Base-by-base conservation (phyloP, 2,888 invertebrate genomes). In the Pristionchus maxplancki region DNA sequence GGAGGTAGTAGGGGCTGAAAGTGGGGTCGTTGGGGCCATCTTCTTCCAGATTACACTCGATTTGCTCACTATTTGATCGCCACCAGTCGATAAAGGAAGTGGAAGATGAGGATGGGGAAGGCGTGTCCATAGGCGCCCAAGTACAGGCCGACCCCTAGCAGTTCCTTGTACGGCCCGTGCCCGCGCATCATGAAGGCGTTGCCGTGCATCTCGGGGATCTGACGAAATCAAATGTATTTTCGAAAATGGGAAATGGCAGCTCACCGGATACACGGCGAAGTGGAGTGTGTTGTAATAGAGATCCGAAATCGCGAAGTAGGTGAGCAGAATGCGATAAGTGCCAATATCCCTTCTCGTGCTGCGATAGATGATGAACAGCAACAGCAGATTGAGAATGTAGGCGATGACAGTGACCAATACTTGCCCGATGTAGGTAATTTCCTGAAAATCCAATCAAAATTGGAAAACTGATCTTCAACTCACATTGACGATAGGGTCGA, bases 101-200 rank as follows among this genome's bases (percentile, higher is more conserved):
- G 78, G 78, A 78, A 78, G 78, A 78, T 78, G 44, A 78, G 78
- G 20, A 78, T 78, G 44, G 78, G 78, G n/a, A 78, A 78, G 8
- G 44, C 78, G 44, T 78, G 78, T 9, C 78, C 78, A 48, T 78
- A 78, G 1, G 78, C 78, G 0, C 78, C 78, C 9, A 40, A 5
- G 15, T 78, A 78, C 44, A 78, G n/a, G 1, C n/a, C 78, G 17
- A 78, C 40, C 8, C 78, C 78, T 0, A 78, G 44, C 24, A n/a
- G n/a, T n/a, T 78, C 78, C 28, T 6, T n/a, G 11, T 78, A 78
- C n/a, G 15, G 1, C 0, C 78, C 78, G 28, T 78, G 78, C 9
- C 78, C 78, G 28, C 44, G 8, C 78, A 44, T 78, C 13, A 78
- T 28, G 28, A 44, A 48, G 17, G 78, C 78, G 28, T 78, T 78